Evolutionary conservation across 37 sponge, comb jelly and placozoan species (phyloP), one percentile per base, ranked within the genome.

Genomic region (Dysidea cf. avara): DNA sequence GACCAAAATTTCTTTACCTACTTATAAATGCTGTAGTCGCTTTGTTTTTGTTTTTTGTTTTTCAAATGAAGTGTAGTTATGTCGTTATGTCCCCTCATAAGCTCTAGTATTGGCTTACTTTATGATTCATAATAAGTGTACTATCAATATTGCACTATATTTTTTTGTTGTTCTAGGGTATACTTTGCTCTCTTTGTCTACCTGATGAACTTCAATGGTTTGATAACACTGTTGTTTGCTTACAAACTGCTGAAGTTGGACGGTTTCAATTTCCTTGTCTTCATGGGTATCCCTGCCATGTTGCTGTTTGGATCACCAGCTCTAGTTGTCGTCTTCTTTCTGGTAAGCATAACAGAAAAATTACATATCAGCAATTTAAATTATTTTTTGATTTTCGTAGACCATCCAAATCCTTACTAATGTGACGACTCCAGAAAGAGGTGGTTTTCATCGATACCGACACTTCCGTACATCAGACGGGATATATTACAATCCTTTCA

Each of bases 401-500:
- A 17, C 52, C 13, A 25, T 60, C 50, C 62, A 82, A 38, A 75
- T 83, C 31, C 52, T 80, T 14, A 46, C 29, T 11, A 91, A 91
- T 57, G 12, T 95, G 62, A 91, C 96, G 3, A 91, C 88, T 3
- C 83, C 87, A 51, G 96, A 95, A 67, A 71, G 79, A 54, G 69
- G 79, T 3, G 81, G 83, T 65, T 82, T 72, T 56, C 43, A 48
- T 5, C 88, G 88, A 21, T 95, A 90, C 72, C 59, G 80, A 24
- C 85, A 86, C 53, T 87, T 95, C 79, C 75, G 59, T 56, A 69
- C 58, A 0, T 38, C 60, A 3, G 64, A 83, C 13, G 96, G 96
- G 2, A 9, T 9, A 43, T 91, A 56, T 58, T 57, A 74, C 7
- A 95, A 95, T 39, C 96, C 96, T 0, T 95, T 89, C 64, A 75